A percentile compares a stretch with the other conserved stretches of the same genome.
These are phyloP conservation scores for Pseudocheirus occidentalis DNA, from an alignment of 2,797 vertebrate genomes.

Conservation along the genomic window DNA sequence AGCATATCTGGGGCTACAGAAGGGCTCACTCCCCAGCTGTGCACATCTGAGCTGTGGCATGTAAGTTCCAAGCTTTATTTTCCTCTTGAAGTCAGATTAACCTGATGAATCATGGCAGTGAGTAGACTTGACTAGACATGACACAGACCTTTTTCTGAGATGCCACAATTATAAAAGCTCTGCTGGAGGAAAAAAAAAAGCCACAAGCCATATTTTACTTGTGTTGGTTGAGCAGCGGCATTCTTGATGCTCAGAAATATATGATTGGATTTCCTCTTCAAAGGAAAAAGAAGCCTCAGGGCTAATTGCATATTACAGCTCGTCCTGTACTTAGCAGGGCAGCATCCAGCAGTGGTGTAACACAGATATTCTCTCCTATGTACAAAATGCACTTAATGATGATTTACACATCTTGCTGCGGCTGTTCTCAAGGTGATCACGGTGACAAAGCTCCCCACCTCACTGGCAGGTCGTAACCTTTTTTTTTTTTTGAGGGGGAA, in stretches of 20 bases:
- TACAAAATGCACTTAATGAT: conserved; percentile 14
- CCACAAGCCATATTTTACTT: neutral
- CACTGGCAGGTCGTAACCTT: conserved; percentile 30
- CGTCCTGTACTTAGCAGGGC: conserved; percentile 14
- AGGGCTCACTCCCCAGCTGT: rapidly evolving
- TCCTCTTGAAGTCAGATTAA: neutral
- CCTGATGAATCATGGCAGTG: neutral
- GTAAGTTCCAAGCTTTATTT: rapidly evolving
- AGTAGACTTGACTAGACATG: neutral
- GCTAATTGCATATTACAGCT: conserved; percentile 4
- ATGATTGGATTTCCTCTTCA: conserved; percentile 43
- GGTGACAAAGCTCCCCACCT: conserved; percentile 55
- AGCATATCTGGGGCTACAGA: rapidly evolving
- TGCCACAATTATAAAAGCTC: neutral
- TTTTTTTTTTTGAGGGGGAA: neutral
- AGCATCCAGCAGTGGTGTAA: neutral
- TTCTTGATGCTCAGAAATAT: neutral
- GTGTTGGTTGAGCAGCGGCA: neutral
- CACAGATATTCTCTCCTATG: neutral
- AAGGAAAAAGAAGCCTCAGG: neutral
- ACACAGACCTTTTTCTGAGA: neutral
- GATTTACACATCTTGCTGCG: conserved; percentile 52
- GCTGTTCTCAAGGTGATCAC: conserved; percentile 52
- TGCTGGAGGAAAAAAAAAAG: neutral
- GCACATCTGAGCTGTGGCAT: neutral